Conservation (phyloP, 2,113 vertebrate species). For the Vulpes ferrilata region DNA sequence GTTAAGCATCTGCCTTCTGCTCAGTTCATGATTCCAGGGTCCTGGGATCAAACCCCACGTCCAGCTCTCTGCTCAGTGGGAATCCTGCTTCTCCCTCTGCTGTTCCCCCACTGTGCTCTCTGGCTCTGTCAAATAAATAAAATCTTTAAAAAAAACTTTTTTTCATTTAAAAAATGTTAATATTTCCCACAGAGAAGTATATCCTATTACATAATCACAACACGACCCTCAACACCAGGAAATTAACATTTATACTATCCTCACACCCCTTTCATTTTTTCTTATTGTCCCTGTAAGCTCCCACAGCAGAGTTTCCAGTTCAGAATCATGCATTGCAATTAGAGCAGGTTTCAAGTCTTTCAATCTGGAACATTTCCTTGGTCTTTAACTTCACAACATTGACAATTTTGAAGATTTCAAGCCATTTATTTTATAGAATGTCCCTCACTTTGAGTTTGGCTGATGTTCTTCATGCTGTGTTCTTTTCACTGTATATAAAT, state of each 20-base stretch:
- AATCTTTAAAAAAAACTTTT: no score
- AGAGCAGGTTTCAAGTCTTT: neutral
- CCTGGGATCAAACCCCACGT: no score
- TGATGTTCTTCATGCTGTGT: neutral
- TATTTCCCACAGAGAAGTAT: neutral
- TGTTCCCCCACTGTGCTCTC: no score
- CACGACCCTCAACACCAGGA: neutral
- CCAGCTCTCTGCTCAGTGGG: no score
- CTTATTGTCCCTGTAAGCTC: neutral
- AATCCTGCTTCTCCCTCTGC: no score
- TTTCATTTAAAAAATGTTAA: neutral
- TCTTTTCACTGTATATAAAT: neutral
- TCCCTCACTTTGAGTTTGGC: neutral
- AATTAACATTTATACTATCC: conserved; percentile 1
- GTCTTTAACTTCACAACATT: neutral
- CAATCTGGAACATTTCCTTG: neutral
- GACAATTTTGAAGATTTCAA: neutral
- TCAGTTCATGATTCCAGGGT: no score
- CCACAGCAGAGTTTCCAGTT: neutral
- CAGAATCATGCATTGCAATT: neutral
- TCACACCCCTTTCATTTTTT: neutral
- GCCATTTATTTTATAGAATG: neutral
- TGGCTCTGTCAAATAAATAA: no score
- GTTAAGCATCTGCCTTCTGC: no score
- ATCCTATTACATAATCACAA: neutral